These are phyloP conservation scores for Myoxocephalus aenaeus DNA, from an alignment of 2,797 vertebrate species.

Conservation along the genomic window DNA sequence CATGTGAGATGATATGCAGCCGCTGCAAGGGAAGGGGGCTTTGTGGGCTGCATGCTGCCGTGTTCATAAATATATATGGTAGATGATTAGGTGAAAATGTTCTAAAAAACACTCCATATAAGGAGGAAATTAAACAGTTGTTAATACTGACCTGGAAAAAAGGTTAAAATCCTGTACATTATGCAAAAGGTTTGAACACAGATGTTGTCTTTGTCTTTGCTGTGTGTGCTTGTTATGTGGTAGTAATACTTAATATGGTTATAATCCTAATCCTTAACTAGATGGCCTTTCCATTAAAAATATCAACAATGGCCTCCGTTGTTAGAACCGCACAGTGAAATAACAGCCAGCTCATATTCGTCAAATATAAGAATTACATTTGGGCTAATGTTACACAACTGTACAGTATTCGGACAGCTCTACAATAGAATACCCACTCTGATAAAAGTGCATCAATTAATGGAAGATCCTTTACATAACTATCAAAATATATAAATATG, in stretches of 20 bases:
- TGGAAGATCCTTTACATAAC: not conserved
- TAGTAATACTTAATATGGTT: conserved; percentile 50
- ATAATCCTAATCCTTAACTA: conserved; percentile 72
- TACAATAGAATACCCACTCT: not conserved
- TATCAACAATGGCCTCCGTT: conserved; percentile 18
- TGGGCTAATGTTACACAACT: not conserved
- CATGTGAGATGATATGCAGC: not conserved
- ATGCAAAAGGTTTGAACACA: conserved; percentile 19
- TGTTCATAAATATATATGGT: not conserved
- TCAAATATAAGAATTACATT: conserved; percentile 10
- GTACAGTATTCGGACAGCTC: not conserved
- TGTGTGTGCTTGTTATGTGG: conserved; percentile 15
- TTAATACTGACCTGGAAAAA: too few relatives aligned
- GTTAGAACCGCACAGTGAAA: conserved; percentile 11
- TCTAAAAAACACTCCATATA: not conserved
- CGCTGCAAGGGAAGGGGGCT: not conserved
- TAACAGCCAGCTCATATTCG: conserved; percentile 12
- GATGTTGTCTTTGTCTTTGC: conserved; percentile 30
- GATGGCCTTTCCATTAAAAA: conserved; percentile 51
- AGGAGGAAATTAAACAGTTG: conserved; percentile 4
- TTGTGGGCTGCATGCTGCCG: too few relatives aligned
- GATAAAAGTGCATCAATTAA: not conserved
- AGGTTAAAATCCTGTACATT: conserved; percentile 33
- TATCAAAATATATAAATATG: not conserved
- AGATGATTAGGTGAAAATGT: not conserved